phyloP scores from a whole-genome alignment of 2,888 invertebrate species.

The Busseola fusca region DNA sequence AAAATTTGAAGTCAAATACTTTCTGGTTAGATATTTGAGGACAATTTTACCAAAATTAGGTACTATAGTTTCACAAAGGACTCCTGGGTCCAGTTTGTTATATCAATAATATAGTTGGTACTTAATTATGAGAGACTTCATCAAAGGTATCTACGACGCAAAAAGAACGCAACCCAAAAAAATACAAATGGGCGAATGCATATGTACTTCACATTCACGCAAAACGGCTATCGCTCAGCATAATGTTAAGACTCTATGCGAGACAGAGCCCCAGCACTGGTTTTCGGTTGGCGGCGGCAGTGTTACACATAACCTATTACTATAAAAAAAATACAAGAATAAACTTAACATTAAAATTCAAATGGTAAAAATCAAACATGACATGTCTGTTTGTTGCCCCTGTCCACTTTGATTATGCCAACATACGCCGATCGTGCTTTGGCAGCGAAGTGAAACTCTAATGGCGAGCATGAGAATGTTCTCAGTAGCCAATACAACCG shows the following conservation, averaged over 20 bases:
- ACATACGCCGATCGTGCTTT: constrained; percentile 36
- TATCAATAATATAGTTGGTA: neutral
- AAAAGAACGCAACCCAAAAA: no score
- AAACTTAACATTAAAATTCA: neutral
- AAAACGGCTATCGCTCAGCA: no score
- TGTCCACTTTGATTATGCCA: constrained; percentile 9
- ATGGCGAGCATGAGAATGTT: neutral
- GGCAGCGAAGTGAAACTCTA: constrained; percentile 15
- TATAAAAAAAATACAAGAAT: no score
- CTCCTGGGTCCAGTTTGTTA: neutral
- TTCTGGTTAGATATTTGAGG: neutral
- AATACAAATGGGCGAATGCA: no score
- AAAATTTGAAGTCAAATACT: neutral
- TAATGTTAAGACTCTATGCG: no score
- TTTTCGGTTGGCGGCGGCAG: no score
- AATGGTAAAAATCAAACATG: neutral
- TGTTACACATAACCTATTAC: no score
- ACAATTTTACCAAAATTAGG: no score
- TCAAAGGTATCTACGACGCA: neutral
- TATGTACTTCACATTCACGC: no score
- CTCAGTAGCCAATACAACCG: neutral
- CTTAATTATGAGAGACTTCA: neutral
- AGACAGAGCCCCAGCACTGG: no score
- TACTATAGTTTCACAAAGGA: neutral
- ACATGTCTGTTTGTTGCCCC: constrained; percentile 3